These are phyloP conservation scores for Tachysurus fulvidraco DNA, from an alignment of 2,113 vertebrate genomes.

Conservation along the genomic window DNA sequence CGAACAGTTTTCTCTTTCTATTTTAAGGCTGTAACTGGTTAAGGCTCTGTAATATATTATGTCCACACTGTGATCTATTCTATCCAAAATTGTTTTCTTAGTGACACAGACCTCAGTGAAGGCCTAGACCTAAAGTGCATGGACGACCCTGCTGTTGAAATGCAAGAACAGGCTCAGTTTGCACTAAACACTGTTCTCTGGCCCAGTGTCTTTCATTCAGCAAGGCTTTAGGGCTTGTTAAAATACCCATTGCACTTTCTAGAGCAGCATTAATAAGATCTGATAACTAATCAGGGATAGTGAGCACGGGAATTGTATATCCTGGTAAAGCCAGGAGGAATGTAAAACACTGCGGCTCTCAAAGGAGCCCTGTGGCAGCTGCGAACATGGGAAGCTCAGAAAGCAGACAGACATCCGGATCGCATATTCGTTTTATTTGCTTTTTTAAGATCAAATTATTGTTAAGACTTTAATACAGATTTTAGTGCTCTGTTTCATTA, in stretches of 20 bases:
- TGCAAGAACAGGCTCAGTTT: slow-evolving; percentile 42
- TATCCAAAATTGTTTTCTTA: slow-evolving; percentile 31
- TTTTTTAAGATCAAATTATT: slow-evolving; percentile 79
- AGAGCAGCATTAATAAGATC: slow-evolving; percentile 59
- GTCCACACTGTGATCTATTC: slow-evolving; percentile 23
- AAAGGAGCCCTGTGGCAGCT: slow-evolving; percentile 70
- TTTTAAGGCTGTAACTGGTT: not conserved
- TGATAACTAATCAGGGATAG: slow-evolving; percentile 67
- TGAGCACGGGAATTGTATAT: slow-evolving; percentile 70
- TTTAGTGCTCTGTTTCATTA: slow-evolving; percentile 70
- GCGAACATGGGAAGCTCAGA: slow-evolving; percentile 58
- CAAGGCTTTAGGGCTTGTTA: slow-evolving; percentile 57
- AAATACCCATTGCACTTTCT: slow-evolving; percentile 56
- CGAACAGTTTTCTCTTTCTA: not conserved
- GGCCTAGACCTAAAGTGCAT: slow-evolving; percentile 3
- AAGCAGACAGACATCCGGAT: slow-evolving; percentile 54
- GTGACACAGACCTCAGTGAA: not conserved
- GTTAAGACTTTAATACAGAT: slow-evolving; percentile 75
- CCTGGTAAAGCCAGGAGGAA: slow-evolving; percentile 75
- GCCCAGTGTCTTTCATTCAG: slow-evolving; percentile 41
- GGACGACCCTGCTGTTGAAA: slow-evolving; percentile 6
- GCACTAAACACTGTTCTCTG: slow-evolving; percentile 39
- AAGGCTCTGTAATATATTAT: not conserved
- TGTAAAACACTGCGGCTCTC: slow-evolving; percentile 67
- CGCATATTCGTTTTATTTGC: slow-evolving; percentile 63